Evolutionary conservation across 2,113 vertebrate species (phyloP).

Genomic region (Lycaon pictus): DNA sequence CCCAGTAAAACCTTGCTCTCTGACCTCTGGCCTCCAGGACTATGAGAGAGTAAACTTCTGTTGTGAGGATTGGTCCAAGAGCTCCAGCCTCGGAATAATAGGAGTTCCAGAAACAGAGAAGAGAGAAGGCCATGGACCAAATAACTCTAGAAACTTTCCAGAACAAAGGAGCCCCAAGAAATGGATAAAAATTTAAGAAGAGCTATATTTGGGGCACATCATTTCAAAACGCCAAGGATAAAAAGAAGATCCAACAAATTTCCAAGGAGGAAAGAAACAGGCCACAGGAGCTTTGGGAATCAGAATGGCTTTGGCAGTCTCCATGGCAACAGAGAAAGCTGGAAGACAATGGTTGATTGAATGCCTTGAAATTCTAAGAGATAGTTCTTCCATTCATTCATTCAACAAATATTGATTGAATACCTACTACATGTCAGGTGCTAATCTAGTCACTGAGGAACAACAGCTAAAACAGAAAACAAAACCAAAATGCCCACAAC

Average conservation of each 20-base stretch:
- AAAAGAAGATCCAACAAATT: conserved; percentile 4
- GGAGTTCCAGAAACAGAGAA: background rate
- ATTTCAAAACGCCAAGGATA: background rate
- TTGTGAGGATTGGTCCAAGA: background rate
- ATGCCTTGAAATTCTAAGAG: background rate
- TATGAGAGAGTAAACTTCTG: too few relatives aligned
- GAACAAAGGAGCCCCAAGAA: background rate
- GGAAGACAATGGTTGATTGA: background rate
- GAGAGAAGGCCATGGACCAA: background rate
- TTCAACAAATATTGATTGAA: background rate
- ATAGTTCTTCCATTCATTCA: background rate
- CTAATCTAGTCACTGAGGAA: background rate
- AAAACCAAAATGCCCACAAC: background rate
- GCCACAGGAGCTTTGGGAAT: background rate
- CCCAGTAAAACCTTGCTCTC: background rate
- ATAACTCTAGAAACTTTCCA: background rate
- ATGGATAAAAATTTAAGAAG: background rate
- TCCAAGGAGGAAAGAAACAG: background rate
- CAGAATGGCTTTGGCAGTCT: background rate
- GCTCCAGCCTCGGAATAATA: background rate
- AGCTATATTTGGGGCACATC: background rate
- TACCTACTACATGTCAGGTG: background rate
- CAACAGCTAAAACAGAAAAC: background rate
- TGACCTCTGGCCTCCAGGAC: background rate
- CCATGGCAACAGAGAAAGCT: background rate